Base-by-base conservation (phyloP, 1,140 invertebrate species). In the Copidosoma floridanum region DNA sequence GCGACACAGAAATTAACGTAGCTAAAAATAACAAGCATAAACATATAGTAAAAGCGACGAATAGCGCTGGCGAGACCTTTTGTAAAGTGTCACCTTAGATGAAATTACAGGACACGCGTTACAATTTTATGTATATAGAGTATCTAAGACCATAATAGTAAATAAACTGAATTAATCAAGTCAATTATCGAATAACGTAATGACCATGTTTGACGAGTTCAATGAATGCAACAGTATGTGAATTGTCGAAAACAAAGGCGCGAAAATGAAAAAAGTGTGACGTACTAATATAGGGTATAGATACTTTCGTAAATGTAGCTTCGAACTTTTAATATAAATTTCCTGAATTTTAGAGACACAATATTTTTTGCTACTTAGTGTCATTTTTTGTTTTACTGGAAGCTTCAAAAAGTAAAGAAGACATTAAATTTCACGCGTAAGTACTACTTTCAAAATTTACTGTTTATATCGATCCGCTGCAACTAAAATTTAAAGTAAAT, bases 81-180 rank as follows among this genome's bases (percentile, higher is more conserved):
- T 56, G 44, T 52, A 14, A 50, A 61, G 16, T 62, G 46, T 62
- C 60, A 53, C 60, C 60, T 62, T 62, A 62, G 53, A n/a, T 62
- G 54, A 61, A 53, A 27, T 56, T 61, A 61, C 51, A 60, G 51
- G 43, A 60, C 38, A 52, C 52, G 59, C 43, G 38, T 62, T 50
- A 55, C 55, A 29, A 57, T 53, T 53, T 56, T 50, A 35, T 62
- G 53, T 62, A 62, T 37, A 57, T 62, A 62, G 53, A 10, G 2
- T 51, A 57, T 44, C 10, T 18, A 41, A 56, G 41, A 27, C n/a
- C 35, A 29, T 56, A 56, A 51, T 21, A 14, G 26, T 61, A 56
- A 43, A 38, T 43, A 62, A 62, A 52, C 53, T 62, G 60, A 62
- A 57, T 62, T 57, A 52, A 62, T 51, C 52, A 56, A 57, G 60